Base-by-base conservation (phyloP, 2,888 invertebrate species). In the Rapana venosa region DNA sequence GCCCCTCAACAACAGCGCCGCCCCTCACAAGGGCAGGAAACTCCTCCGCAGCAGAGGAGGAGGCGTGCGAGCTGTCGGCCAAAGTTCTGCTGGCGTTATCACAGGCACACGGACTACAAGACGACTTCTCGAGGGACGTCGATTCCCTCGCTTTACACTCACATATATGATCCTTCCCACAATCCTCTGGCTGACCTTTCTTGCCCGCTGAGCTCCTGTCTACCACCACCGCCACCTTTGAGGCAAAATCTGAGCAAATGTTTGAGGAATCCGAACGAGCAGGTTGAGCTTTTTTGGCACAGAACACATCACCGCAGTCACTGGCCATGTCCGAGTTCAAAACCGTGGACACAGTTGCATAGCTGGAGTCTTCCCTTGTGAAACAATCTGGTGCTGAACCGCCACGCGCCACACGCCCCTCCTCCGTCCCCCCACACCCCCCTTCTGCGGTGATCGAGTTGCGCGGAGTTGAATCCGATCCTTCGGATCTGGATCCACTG, bases 401-500 rank as follows among this genome's bases (percentile, higher is more conserved):
- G 15, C 35, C 66, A 20, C 66, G 20, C 32, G 35, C 2, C 0
- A 22, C 30, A 22, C 11, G 66, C 35, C 58, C 30, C 26, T 87
- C 81, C 56, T 88, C 88, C 56, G 11, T 58, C 17, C 88, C 88
- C 5, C 58, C 56, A 13, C 87, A 87, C 20, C 77, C 87, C 13
- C 35, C 87, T 13, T 87, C 87, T 20, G 35, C 87, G 0, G 87
- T 87, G n/a, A 26, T 26, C 11, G 88, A 88, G 56, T 81, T 58
- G 17, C 15, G 81, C 5, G 81, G 88, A 1, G 88, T 88, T 26
- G 81, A 88, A 20, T 87, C 74, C 0, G 77, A 87, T 4, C 77
- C 87, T 47, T 87, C 87, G 22, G 88, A 88, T 35, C 88, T 81
- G 11, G 81, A 61, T 58, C 81, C 26, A 22, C 58, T 56, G 32